Conservation (phyloP, 2,888 invertebrate genomes). For the Epinotia bilunana region DNA sequence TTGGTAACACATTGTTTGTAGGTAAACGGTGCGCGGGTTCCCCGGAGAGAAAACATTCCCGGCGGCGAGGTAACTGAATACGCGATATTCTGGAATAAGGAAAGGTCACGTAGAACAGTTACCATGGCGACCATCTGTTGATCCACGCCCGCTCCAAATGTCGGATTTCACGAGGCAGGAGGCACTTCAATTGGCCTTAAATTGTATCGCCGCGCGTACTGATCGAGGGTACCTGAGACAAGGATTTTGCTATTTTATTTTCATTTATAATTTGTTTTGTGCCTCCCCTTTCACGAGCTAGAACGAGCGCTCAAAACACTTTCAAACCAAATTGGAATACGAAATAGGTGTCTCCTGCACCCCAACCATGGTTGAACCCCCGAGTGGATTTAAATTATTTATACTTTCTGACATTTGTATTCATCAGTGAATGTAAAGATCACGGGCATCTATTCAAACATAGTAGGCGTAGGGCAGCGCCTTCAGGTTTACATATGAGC, state of each 20-base stretch:
- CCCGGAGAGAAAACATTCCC: conserved; percentile 34
- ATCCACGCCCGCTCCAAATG: conserved; percentile 61
- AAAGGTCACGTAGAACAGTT: conserved; percentile 66
- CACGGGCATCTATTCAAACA: conserved; percentile 9
- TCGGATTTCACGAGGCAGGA: conserved; percentile 63
- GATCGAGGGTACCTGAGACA: background rate
- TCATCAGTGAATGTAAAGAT: conserved; percentile 19
- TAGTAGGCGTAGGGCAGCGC: conserved; percentile 2
- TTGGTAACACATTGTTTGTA: conserved; percentile 1
- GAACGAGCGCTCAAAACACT: background rate
- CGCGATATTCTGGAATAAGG: conserved; percentile 53
- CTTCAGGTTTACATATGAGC: conserved; percentile 8
- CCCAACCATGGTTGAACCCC: background rate
- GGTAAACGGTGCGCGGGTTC: conserved; percentile 20
- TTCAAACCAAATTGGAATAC: background rate
- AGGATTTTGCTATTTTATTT: background rate
- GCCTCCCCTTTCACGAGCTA: background rate
- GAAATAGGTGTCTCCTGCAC: background rate
- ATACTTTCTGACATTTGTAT: background rate
- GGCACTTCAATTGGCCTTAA: conserved; percentile 38
- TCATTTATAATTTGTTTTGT: background rate
- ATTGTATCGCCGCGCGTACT: conserved; percentile 30
- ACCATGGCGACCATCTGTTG: conserved; percentile 73
- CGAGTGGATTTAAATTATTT: conserved; percentile 20
- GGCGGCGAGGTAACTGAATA: conserved; percentile 43